Conservation (phyloP, 2,888 invertebrate species). For the Cetonia aurata region DNA sequence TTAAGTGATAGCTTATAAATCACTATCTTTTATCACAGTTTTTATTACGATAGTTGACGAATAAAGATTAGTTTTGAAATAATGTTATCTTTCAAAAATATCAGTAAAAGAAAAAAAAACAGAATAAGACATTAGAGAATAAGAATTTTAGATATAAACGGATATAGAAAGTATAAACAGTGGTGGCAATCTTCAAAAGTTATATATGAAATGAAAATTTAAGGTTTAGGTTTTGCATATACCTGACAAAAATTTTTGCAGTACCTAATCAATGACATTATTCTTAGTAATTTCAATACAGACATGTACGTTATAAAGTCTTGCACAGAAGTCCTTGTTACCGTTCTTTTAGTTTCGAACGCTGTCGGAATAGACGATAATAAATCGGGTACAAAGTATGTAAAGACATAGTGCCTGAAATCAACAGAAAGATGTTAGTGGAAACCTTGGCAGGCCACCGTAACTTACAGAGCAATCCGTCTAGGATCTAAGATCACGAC, state of each 20-base stretch:
- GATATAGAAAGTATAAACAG: too few relatives aligned
- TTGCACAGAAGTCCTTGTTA: not conserved
- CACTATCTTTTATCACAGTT: too few relatives aligned
- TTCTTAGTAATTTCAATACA: slow-evolving; percentile 38
- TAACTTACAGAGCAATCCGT: slow-evolving; percentile 39
- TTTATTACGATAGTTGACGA: too few relatives aligned
- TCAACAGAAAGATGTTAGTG: slow-evolving; percentile 2
- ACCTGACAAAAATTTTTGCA: slow-evolving; percentile 40
- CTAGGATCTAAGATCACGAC: slow-evolving; percentile 41
- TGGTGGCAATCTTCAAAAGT: too few relatives aligned
- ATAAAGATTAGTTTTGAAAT: too few relatives aligned
- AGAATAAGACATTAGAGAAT: too few relatives aligned
- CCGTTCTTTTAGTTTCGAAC: slow-evolving; percentile 15
- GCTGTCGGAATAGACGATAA: slow-evolving; percentile 45
- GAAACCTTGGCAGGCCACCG: not conserved
- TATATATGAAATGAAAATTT: not conserved
- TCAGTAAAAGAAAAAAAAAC: too few relatives aligned
- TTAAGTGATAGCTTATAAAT: too few relatives aligned
- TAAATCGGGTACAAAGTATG: slow-evolving; percentile 44
- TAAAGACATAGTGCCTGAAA: slow-evolving; percentile 44
- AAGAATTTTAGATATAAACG: too few relatives aligned
- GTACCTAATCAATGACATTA: slow-evolving; percentile 39
- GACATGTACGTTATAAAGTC: slow-evolving; percentile 37
- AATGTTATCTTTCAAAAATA: too few relatives aligned
- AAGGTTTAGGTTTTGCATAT: slow-evolving; percentile 6